Base-by-base conservation (phyloP, 2,888 invertebrate species). In the Plebejus melissa region DNA sequence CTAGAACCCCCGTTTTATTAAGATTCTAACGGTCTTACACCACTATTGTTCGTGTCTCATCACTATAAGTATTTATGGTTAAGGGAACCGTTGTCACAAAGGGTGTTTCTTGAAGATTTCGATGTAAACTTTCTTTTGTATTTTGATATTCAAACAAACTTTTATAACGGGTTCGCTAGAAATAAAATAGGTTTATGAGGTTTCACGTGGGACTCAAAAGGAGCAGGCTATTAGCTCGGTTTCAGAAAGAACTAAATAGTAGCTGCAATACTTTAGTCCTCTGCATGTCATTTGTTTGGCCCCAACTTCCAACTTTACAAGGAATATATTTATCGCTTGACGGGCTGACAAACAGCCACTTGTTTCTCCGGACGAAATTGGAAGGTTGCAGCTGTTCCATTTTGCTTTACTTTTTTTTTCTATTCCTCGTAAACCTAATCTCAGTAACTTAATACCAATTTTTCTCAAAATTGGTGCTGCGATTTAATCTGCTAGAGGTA, bases 21-120 rank as follows among this genome's bases (percentile, higher is more conserved):
- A 75, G 75, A 71, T 58, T 75, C 75, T 75, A 75, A 75, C 75
- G 75, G 75, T 75, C 70, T 71, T 75, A 75, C 41, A 71, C 72
- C 70, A 71, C 71, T 71, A 58, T 75, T 75, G 75, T 75, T 71
- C 71, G 57, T 58, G 28, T 75, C 70, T 75, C 75, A 60, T 75
- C 75, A 75, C 75, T 75, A 46, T 41, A 38, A 41, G 70, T 71
- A 75, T 75, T 75, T 75, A 75, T 71, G 71, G 41, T 71, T 72
- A 72, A 72, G 72, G 72, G 28, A 72, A 72, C 72, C 28, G 50
- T 50, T 28, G 13, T 32, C n/a, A 54, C 72, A 72, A 72, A 72
- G 32, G 72, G 16, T 54, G 54, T 72, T 54, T 54, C 72, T 72
- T 36, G 13, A 72, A 72, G 72, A 72, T 54, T 50, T 72, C 32